phyloP scores from a whole-genome alignment of 2,888 invertebrate species.

The Lydus trimaculatus region DNA sequence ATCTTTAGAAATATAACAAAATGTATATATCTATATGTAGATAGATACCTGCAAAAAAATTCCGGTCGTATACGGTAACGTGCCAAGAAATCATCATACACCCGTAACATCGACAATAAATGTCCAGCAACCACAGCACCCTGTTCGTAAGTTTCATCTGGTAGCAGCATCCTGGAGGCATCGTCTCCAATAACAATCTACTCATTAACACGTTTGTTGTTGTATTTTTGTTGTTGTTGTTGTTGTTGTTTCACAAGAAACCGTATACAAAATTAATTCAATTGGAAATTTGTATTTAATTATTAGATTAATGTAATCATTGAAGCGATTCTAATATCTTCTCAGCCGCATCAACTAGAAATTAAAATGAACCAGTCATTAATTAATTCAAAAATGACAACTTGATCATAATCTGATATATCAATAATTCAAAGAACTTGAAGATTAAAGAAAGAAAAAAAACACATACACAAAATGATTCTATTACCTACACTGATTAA shows the following conservation, averaged over 20 bases:
- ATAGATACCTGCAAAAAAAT: conserved; percentile 73
- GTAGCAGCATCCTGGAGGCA: conserved; percentile 70
- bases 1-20: neutral
- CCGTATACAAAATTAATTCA: neutral
- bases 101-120: conserved; percentile 62
- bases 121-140: conserved; percentile 57
- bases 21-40: neutral
- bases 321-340: conserved; percentile 4
- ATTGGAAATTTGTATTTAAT: neutral
- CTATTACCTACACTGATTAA: neutral
- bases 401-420: neutral
- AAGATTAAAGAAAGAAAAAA: neutral
- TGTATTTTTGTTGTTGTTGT: no score
- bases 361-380: conserved; percentile 1
- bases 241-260: neutral
- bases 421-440: neutral
- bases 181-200: conserved; percentile 40
- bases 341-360: neutral
- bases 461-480: neutral
- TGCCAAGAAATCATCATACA: conserved; percentile 70
- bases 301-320: neutral
- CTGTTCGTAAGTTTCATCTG: conserved; percentile 82
- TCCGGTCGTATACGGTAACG: conserved; percentile 75
- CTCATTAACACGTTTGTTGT: neutral
- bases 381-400: conserved; percentile 2